Base-by-base conservation (phyloP, 2,113 vertebrate species). In the Neogobius melanostomus region DNA sequence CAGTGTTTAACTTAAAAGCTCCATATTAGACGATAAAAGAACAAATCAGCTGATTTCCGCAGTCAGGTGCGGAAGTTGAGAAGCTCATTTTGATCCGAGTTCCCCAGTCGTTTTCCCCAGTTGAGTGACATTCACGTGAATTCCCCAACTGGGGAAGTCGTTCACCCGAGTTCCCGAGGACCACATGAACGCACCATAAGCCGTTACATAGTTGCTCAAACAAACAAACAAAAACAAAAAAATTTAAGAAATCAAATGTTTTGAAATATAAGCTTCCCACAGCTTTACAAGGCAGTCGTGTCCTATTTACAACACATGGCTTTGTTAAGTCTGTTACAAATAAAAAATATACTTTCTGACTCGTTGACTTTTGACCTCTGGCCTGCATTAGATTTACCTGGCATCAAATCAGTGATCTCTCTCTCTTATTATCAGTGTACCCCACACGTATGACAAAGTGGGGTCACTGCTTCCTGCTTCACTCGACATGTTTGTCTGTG, bases 391-490 rank as follows among this genome's bases (percentile, higher is more conserved):
- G 66, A 75, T 75, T 73, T 65, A 69, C 72, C 69, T 77, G 43
- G 52, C 68, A 72, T 53, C 66, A 68, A 66, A 59, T 50, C 14
- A 64, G 54, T 51, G 14, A 83, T 88, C 66, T 69, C 74, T 76
- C 3, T 1, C 72, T 62, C 78, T 78, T 61, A 79, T 82, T 74
- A 82, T 83, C 83, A 82, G 57, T 44, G 56, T 68, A 54, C 11
- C 78, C 66, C 76, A 82, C 82, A 80, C 65, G 67, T 74, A 76
- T 71, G 84, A 90, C 86, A 90, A 88, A 83, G 81, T 89, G 81
- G 81, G 85, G 85, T 83, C 60, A 75, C 73, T 75, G 83, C 81
- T 79, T 82, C 82, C 82, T 74, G 82, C 72, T 59, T 12, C 71
- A 73, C 54, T 68, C 87, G 68, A 76, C 78, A 75, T 70, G 75